Evolutionary conservation across 2,113 vertebrate genomes (phyloP).

Genomic region (Scatophagus argus): DNA sequence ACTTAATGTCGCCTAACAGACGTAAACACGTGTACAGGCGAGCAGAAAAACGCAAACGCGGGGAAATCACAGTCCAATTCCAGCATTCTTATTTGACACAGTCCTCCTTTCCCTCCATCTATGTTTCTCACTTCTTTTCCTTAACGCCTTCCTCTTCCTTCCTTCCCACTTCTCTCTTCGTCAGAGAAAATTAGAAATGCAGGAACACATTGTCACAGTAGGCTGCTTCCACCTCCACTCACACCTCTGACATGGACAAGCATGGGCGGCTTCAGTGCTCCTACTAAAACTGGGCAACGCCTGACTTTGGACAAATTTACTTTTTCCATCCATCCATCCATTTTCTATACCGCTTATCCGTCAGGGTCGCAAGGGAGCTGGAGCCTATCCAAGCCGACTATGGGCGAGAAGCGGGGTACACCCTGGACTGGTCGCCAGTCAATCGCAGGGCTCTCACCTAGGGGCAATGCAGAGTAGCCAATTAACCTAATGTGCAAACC

Average conservation of each 20-base stretch:
- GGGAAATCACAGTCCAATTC: constrained; percentile 68
- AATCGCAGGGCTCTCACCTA: no score
- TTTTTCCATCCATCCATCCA: no score
- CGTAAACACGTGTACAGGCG: constrained; percentile 39
- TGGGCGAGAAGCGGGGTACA: no score
- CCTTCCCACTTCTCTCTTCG: constrained; percentile 56
- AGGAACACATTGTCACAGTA: constrained; percentile 73
- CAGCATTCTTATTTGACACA: constrained; percentile 40
- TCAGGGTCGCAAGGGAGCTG: no score
- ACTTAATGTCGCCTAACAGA: constrained; percentile 59
- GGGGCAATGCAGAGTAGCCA: no score
- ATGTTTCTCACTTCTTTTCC: constrained; percentile 70
- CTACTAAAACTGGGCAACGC: background rate
- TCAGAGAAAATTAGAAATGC: constrained; percentile 73
- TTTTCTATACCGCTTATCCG: no score
- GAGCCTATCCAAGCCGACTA: no score
- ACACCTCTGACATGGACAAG: constrained; percentile 64
- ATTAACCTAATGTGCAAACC: no score
- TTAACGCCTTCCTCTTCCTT: constrained; percentile 69
- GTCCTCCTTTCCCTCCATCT: constrained; percentile 64
- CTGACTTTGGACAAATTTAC: constrained; percentile 5
- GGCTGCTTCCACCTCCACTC: constrained; percentile 71
- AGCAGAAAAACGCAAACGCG: constrained; percentile 31
- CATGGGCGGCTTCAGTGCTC: constrained; percentile 17
- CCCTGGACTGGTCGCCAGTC: no score